Evolutionary conservation across 2,797 vertebrate genomes (phyloP), one percentile per base, ranked within the genome.

Genomic region (Microctenopoma lineatum): DNA sequence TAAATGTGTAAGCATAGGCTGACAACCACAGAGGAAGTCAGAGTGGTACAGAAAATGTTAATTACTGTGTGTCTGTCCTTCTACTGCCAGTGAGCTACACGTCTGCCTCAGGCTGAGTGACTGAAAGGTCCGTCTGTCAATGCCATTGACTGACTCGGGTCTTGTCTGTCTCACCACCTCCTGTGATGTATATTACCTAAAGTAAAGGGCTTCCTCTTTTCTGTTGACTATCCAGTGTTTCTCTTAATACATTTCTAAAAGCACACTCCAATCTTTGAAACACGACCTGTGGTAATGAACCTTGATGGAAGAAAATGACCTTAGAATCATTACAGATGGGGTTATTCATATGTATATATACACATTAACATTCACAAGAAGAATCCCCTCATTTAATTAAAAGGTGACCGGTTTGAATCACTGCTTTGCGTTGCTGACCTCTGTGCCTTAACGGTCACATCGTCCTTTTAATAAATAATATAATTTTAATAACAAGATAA

Each of bases 121-220:
- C 70, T 84, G 84, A 87, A 85, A 88, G 85, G 70, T 81, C 80
- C 80, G 77, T 86, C 88, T 77, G 75, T 90, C 87, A 89, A 86
- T 84, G 74, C 32, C 78, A 88, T 84, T 75, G 87, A 92, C 75
- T 53, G 66, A 51, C 63, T 83, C 42, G 80, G 68, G 77, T 83
- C 86, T 85, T 65, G 81, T 86, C 84, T 26, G 53, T 79, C 82
- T 84, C 59, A 55, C 14, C 77, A 50, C 67, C 63, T 71, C 66
- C 64, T 73, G 73, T 50, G 71, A 71, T 66, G 44, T 75, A 88
- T 82, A 87, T 77, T 56, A 75, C 45, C 60, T 63, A 36, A 58
- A 52, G 61, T 70, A 73, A 80, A 85, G 61, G 52, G 71, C 63
- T 58, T 41, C 32, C 41, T 72, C 7, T 32, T 79, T 73, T 26